Percentiles rank a stretch among this genome's conserved stretches.
These are phyloP conservation scores for Channa maculata DNA, from an alignment of 2,113 vertebrate species.

Conservation along the genomic window DNA sequence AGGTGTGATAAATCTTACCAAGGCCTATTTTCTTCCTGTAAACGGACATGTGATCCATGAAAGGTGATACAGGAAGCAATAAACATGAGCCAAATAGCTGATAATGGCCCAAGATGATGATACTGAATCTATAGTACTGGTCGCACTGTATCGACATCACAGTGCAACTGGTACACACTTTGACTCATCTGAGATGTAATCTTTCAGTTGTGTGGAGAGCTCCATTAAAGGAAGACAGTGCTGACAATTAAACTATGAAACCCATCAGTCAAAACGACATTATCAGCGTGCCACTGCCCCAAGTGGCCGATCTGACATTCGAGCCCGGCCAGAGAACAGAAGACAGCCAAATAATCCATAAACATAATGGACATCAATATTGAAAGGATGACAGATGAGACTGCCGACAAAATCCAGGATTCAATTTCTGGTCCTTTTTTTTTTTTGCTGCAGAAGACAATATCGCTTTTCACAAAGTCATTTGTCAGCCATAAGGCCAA, in stretches of 20 bases:
- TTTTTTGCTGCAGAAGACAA: slow-evolving; percentile 59
- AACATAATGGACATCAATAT: slow-evolving; percentile 79
- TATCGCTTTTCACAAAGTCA: slow-evolving; percentile 69
- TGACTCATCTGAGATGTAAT: slow-evolving; percentile 51
- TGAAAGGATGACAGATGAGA: slow-evolving; percentile 81
- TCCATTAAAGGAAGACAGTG: slow-evolving; percentile 60
- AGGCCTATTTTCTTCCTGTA: slow-evolving; percentile 64
- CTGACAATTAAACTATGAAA: slow-evolving; percentile 76
- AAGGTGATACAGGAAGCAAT: slow-evolving; percentile 77
- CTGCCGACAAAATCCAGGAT: slow-evolving; percentile 67
- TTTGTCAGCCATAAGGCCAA: slow-evolving; percentile 69
- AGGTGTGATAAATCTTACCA: slow-evolving; percentile 64
- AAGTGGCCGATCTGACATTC: slow-evolving; percentile 63
- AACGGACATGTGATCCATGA: slow-evolving; percentile 70
- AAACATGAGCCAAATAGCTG: slow-evolving; percentile 62
- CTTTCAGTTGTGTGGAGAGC: slow-evolving; percentile 34
- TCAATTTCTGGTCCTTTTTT: slow-evolving; percentile 72
- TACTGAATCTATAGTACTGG: slow-evolving; percentile 48
- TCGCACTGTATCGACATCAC: slow-evolving; percentile 40
- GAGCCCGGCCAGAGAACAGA: slow-evolving; percentile 58
- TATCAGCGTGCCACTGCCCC: slow-evolving; percentile 68
- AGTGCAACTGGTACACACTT: slow-evolving; percentile 18
- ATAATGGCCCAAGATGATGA: slow-evolving; percentile 66
- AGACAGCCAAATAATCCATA: slow-evolving; percentile 74
- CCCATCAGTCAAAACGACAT: slow-evolving; percentile 74